Evolutionary conservation across 2,888 invertebrate genomes (phyloP).

Genomic region (Lepidonotus clava): DNA sequence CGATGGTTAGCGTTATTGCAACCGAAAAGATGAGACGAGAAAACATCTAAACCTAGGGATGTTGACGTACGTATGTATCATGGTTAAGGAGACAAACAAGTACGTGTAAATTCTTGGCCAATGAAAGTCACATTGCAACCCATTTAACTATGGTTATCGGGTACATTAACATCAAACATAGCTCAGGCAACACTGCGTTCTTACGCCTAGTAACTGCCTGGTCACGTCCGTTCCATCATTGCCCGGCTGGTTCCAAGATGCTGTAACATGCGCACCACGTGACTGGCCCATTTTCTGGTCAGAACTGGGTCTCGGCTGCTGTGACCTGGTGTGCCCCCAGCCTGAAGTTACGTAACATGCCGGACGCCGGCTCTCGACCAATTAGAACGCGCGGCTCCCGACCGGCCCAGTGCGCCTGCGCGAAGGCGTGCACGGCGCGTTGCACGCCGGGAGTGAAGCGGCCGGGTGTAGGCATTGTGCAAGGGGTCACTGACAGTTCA

Average conservation of each 20-base stretch:
- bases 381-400: neutral
- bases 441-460: neutral
- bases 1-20: no score
- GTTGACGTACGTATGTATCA: no score
- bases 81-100: no score
- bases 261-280: neutral
- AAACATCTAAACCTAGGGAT: no score
- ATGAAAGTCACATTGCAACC: no score
- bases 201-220: no score
- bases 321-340: constrained; percentile 34
- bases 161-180: no score
- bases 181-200: no score
- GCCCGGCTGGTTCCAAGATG: neutral
- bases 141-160: no score
- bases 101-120: no score
- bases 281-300: constrained; percentile 6
- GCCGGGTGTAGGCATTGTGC: constrained; percentile 55
- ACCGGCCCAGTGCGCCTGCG: neutral
- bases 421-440: neutral
- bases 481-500: constrained; percentile 57
- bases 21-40: no score
- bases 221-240: no score
- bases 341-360: constrained; percentile 27
- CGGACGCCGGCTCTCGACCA: constrained; percentile 38
- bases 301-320: neutral